A percentile compares a stretch with the other conserved stretches of the same genome.
Evolutionary conservation across 2,797 vertebrate genomes (phyloP).

Genomic region (Schizopygopsis malacanthus): DNA sequence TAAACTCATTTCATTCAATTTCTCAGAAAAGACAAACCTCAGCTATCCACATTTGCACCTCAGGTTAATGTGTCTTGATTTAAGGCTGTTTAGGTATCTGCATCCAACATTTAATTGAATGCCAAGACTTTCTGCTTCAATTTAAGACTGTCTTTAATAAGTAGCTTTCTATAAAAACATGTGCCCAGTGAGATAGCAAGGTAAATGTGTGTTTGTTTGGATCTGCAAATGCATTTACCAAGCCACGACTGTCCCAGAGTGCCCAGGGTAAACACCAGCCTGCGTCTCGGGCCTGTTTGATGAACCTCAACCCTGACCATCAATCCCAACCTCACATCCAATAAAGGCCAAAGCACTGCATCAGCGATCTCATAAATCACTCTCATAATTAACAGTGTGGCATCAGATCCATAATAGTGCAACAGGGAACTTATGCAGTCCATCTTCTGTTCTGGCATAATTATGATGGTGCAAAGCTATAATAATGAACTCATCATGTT

Average conservation of each 20-base stretch:
- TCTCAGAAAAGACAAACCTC: background rate
- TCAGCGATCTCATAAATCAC: background rate
- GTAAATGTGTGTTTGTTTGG: background rate
- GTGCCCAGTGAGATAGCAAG: background rate
- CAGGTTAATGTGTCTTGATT: background rate
- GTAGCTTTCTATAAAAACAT: no score
- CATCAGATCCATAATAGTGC: background rate
- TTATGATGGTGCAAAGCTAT: background rate
- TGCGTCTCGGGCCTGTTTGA: background rate
- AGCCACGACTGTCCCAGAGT: background rate
- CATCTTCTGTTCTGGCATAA: background rate
- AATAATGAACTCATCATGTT: background rate
- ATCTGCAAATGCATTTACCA: background rate
- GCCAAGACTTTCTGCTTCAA: background rate
- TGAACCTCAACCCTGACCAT: background rate
- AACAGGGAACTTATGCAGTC: background rate
- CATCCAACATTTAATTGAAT: background rate
- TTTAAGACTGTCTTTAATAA: no score
- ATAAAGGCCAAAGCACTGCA: slow-evolving; percentile 11
- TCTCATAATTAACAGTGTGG: background rate
- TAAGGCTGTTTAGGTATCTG: background rate
- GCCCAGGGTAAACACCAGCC: background rate
- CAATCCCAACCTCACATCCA: slow-evolving; percentile 33
- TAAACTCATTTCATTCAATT: background rate
- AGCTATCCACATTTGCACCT: no score